A percentile compares a stretch with the other conserved stretches of the same genome.
phyloP scores from a whole-genome alignment of 2,888 invertebrate species.

The Bedellia somnulentella region DNA sequence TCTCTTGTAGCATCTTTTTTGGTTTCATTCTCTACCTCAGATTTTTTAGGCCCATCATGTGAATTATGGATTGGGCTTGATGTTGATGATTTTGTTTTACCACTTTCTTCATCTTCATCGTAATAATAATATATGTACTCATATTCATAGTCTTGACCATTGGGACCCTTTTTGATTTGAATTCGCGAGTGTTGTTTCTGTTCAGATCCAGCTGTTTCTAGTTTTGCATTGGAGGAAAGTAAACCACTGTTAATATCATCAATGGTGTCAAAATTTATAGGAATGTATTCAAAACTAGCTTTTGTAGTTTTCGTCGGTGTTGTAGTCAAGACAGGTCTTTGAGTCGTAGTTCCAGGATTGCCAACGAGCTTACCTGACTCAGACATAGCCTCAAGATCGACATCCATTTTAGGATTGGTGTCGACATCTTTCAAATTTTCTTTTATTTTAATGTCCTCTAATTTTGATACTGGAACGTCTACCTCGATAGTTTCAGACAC shows the following conservation, averaged over 20 bases:
- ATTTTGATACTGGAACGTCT: slow-evolving; percentile 47
- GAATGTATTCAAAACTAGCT: slow-evolving; percentile 44
- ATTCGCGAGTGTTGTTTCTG: slow-evolving; percentile 72
- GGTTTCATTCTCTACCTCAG: slow-evolving; percentile 40
- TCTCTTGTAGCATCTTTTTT: slow-evolving; percentile 34
- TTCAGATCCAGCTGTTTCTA: slow-evolving; percentile 68
- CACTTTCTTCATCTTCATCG: slow-evolving; percentile 75
- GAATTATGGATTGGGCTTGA: slow-evolving; percentile 46
- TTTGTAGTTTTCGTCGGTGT: slow-evolving; percentile 32
- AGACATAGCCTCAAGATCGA: slow-evolving; percentile 46
- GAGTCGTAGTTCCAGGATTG: slow-evolving; percentile 47
- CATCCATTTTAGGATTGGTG: slow-evolving; percentile 42
- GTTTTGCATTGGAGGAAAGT: slow-evolving; percentile 50
- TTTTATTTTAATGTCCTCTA: slow-evolving; percentile 47
- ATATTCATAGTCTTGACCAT: slow-evolving; percentile 89
- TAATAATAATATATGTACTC: slow-evolving; percentile 91
- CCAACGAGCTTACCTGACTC: slow-evolving; percentile 47
- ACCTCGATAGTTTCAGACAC: slow-evolving; percentile 42
- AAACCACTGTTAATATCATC: slow-evolving; percentile 50
- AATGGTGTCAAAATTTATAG: slow-evolving; percentile 52
- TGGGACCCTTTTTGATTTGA: slow-evolving; percentile 85
- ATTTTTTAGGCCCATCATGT: slow-evolving; percentile 64
- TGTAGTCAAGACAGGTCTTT: slow-evolving; percentile 59
- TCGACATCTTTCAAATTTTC: slow-evolving; percentile 53
- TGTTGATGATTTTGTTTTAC: slow-evolving; percentile 21